Evolutionary conservation across 2,113 vertebrate genomes (phyloP), one percentile per base, ranked within the genome.

Genomic region (Phalacrocorax aristotelis): DNA sequence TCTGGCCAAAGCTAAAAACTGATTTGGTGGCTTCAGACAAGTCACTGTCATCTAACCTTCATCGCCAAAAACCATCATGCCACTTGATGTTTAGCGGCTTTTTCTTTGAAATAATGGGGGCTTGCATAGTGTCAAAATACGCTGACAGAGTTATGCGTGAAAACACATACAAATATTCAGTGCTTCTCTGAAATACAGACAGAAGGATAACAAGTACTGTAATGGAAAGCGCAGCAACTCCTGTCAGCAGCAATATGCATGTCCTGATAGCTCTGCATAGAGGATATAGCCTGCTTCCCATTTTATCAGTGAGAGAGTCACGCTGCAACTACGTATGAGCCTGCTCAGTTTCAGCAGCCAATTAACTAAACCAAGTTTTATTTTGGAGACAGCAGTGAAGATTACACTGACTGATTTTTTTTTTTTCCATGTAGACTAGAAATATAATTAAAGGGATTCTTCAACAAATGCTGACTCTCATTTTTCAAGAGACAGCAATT

Each of bases 391-490:
- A 86, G 52, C 26, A 82, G n/a, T 20, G n/a, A 68, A 36, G 26
- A 89, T 30, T 38, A 81, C 7, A 11, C 17, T 48, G 14, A 88
- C 66, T 16, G 26, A 52, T 5, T 52, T 22, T 78, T 64, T 65
- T 71, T 57, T 62, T 46, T 46, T 46, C 49, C 7, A 74, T 1
- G 4, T 29, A 83, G 60, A 91, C 38, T 64, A 94, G 38, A 55
- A 89, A 79, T 48, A 48, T 76, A 94, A 94, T 93, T 95, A 93
- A 90, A 90, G 25, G 20, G 12, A 66, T 61, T 48, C 54, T 87
- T 87, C 61, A 74, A 62, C 27, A 88, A 89, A 93, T 13, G 21
- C 32, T 32, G 38, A 91, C 51, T 88, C 82, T 42, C 7, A 5
- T 81, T 88, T 91, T 95, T 77, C 49, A 89, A 77, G 42, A 72